These are phyloP conservation scores for Dioctria linearis DNA, from an alignment of 2,888 invertebrate genomes.

Conservation along the genomic window DNA sequence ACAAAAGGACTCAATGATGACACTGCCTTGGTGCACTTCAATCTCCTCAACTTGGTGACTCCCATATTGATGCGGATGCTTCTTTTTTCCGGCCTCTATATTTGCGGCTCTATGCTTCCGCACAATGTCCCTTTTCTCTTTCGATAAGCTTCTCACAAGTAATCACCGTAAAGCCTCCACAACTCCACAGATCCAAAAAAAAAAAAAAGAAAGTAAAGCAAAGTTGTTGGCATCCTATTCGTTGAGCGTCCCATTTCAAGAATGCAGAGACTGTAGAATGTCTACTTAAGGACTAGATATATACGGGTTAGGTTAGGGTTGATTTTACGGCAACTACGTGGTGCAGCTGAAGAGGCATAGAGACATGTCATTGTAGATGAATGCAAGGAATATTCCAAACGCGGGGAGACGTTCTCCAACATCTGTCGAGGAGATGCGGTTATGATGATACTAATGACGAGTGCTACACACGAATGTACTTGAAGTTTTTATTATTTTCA, in stretches of 20 bases:
- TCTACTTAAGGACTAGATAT: slow-evolving; percentile 40
- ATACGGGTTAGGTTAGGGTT: not conserved
- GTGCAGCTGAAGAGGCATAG: slow-evolving; percentile 17
- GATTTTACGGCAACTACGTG: slow-evolving; percentile 17
- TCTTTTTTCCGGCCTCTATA: slow-evolving; percentile 41
- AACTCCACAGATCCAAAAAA: slow-evolving; percentile 43
- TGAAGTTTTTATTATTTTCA: slow-evolving; percentile 49
- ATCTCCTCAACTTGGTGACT: slow-evolving; percentile 40
- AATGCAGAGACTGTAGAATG: slow-evolving; percentile 26
- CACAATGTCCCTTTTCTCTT: slow-evolving; percentile 51
- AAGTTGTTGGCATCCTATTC: slow-evolving; percentile 31
- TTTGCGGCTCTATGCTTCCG: slow-evolving; percentile 47
- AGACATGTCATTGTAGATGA: slow-evolving; percentile 32
- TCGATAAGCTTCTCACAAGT: slow-evolving; percentile 52
- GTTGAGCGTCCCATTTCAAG: slow-evolving; percentile 22
- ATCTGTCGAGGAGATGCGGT: slow-evolving; percentile 36
- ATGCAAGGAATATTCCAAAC: slow-evolving; percentile 1
- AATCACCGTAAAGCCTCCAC: slow-evolving; percentile 37
- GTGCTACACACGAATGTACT: slow-evolving; percentile 47
- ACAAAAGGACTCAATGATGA: slow-evolving; percentile 45
- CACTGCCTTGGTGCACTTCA: slow-evolving; percentile 47
- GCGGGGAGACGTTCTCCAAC: slow-evolving; percentile 1
- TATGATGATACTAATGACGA: slow-evolving; percentile 50
- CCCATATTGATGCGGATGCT: slow-evolving; percentile 30
- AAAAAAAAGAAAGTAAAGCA: not conserved